phyloP scores from a whole-genome alignment of 2,888 invertebrate genomes.

The Eucera pruinosa region DNA sequence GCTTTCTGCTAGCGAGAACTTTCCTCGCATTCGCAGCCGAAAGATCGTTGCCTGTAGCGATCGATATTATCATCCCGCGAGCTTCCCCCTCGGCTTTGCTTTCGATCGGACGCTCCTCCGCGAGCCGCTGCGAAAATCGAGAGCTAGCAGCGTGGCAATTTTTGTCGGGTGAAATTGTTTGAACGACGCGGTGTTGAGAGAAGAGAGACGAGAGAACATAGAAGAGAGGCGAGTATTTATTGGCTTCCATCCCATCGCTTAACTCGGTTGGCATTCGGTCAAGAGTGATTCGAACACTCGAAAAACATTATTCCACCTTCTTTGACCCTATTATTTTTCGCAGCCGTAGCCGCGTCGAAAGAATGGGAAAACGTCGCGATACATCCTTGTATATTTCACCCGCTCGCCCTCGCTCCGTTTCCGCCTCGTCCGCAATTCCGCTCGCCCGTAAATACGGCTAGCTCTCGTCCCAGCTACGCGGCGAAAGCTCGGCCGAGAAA shows the following conservation, averaged over 20 bases:
- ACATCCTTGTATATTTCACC: conserved; percentile 27
- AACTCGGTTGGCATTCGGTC: conserved; percentile 57
- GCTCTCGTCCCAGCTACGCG: background rate
- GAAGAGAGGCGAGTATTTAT: conserved; percentile 54
- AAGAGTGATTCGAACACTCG: conserved; percentile 46
- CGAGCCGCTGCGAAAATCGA: no score
- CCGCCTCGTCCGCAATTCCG: background rate
- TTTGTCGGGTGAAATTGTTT: conserved; percentile 2
- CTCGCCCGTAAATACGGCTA: background rate
- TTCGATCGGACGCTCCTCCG: no score
- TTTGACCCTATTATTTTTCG: conserved; percentile 29
- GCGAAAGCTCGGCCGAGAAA: background rate
- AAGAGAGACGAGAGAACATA: background rate
- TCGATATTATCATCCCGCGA: background rate
- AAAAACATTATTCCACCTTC: conserved; percentile 47
- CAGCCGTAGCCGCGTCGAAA: background rate
- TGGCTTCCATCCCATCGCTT: conserved; percentile 57
- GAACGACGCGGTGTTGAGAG: conserved; percentile 6
- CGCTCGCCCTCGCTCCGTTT: conserved; percentile 36
- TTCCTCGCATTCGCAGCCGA: conserved; percentile 5
- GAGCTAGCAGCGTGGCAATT: background rate
- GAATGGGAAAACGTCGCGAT: background rate
- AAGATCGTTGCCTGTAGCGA: conserved; percentile 13
- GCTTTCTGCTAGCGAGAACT: background rate
- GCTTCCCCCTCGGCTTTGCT: no score